Percentiles rank a stretch among this genome's conserved stretches.
These are phyloP conservation scores for Megaleporinus macrocephalus DNA, from an alignment of 2,113 vertebrate species.

Conservation along the genomic window DNA sequence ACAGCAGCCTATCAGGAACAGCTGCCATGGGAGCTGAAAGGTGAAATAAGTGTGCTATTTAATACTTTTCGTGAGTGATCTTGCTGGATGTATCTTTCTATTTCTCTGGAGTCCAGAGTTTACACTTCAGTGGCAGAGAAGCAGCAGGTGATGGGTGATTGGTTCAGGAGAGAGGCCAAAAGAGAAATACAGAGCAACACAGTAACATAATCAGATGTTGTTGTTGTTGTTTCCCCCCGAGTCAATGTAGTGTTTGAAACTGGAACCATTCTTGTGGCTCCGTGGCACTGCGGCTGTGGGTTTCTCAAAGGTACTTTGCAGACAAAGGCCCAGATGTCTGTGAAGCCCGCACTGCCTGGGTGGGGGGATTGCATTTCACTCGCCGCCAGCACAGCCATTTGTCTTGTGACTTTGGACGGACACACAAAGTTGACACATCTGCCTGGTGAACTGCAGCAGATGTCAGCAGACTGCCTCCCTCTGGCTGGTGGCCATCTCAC, in stretches of 20 bases:
- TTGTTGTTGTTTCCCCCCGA: slow-evolving; percentile 54
- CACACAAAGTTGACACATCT: slow-evolving; percentile 54
- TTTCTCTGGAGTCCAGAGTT: slow-evolving; percentile 11
- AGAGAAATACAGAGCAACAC: background rate
- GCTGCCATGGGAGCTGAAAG: background rate
- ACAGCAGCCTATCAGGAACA: background rate
- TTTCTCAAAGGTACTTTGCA: slow-evolving; percentile 33
- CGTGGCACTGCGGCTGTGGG: slow-evolving; percentile 10
- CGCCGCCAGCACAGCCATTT: slow-evolving; percentile 33
- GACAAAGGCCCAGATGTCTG: slow-evolving; percentile 56
- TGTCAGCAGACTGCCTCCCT: slow-evolving; percentile 43
- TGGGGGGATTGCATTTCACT: slow-evolving; percentile 13
- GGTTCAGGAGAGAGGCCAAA: background rate
- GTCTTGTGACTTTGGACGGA: slow-evolving; percentile 41
- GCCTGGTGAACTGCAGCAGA: slow-evolving; percentile 51
- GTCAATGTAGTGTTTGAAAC: slow-evolving; percentile 65
- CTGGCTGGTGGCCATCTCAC: slow-evolving; percentile 55
- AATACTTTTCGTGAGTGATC: background rate
- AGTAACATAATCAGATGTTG: slow-evolving; percentile 56
- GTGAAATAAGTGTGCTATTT: background rate
- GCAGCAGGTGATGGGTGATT: slow-evolving; percentile 41
- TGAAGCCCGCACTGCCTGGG: background rate
- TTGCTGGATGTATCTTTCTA: background rate
- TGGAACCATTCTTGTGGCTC: slow-evolving; percentile 51
- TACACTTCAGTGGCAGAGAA: background rate